Percentiles rank a stretch among this genome's conserved stretches.
Conservation (phyloP, 2,113 vertebrate species). For the Pampusana beccarii region DNA sequence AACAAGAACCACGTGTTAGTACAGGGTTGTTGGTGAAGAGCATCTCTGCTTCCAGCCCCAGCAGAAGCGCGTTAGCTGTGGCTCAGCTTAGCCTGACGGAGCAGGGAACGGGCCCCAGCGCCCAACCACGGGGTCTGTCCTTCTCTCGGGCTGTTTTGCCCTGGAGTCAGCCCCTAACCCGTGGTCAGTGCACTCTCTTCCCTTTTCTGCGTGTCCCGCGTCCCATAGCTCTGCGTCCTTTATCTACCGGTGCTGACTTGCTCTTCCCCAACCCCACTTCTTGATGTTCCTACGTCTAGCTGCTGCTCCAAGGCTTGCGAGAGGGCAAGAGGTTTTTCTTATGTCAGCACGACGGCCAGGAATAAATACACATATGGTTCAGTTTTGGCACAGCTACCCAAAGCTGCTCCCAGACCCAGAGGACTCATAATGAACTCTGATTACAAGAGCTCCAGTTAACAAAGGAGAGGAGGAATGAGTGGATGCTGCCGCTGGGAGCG, state of each 20-base stretch:
- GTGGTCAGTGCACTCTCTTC: neutral
- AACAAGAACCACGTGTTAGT: neutral
- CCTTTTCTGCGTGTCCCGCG: neutral
- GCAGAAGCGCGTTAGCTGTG: neutral
- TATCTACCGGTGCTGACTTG: neutral
- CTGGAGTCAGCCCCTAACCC: neutral
- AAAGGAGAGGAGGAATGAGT: neutral
- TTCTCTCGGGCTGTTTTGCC: rapidly evolving
- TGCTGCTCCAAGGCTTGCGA: slow-evolving; percentile 12
- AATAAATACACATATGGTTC: slow-evolving; percentile 2
- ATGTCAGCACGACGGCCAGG: neutral
- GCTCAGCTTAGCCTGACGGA: rapidly evolving
- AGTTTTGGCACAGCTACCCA: neutral
- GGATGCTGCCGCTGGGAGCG: neutral
- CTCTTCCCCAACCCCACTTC: neutral
- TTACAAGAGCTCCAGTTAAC: slow-evolving; percentile 6
- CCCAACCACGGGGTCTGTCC: neutral
- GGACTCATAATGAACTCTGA: slow-evolving; percentile 17
- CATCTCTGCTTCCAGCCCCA: neutral
- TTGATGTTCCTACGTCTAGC: neutral
- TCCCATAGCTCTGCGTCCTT: neutral
- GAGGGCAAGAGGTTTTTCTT: neutral
- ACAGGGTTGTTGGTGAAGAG: rapidly evolving
- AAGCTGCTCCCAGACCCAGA: slow-evolving; percentile 19
- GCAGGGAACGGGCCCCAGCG: neutral